A percentile compares a stretch with the other conserved stretches of the same genome.
phyloP scores from a whole-genome alignment of 2,113 vertebrate genomes.

The Mastomys coucha region DNA sequence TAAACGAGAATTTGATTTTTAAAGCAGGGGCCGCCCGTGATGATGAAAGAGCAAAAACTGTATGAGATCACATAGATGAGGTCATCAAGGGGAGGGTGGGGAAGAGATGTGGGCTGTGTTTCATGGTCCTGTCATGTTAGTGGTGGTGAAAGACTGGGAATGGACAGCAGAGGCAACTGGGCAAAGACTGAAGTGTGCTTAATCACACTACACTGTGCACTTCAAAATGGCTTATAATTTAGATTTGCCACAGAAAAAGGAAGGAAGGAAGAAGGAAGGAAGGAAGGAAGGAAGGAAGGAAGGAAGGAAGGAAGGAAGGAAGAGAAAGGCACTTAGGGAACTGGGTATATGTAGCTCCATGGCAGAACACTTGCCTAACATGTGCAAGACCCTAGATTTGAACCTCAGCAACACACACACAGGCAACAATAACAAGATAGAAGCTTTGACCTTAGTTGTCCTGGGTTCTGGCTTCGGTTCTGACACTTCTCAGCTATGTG shows the following conservation, averaged over 20 bases:
- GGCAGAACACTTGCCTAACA: neutral
- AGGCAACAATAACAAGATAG: neutral
- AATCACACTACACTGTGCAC: too few species aligned
- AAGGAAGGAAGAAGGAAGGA: too few species aligned
- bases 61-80: neutral
- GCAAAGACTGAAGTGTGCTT: neutral
- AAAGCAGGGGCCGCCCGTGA: neutral
- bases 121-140: neutral
- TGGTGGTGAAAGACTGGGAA: neutral
- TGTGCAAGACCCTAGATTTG: neutral
- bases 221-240: neutral
- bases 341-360: too few species aligned
- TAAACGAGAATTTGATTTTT: neutral
- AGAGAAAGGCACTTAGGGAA: neutral
- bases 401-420: neutral
- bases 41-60: neutral
- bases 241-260: neutral
- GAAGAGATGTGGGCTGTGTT: neutral
- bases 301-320: too few species aligned
- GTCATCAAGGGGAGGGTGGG: neutral
- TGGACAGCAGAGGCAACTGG: too few species aligned
- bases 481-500: neutral
- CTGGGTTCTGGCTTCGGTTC: neutral
- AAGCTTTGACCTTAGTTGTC: neutral
- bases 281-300: too few species aligned